Conservation (phyloP, 2,113 vertebrate species). For the Furnarius figulus region DNA sequence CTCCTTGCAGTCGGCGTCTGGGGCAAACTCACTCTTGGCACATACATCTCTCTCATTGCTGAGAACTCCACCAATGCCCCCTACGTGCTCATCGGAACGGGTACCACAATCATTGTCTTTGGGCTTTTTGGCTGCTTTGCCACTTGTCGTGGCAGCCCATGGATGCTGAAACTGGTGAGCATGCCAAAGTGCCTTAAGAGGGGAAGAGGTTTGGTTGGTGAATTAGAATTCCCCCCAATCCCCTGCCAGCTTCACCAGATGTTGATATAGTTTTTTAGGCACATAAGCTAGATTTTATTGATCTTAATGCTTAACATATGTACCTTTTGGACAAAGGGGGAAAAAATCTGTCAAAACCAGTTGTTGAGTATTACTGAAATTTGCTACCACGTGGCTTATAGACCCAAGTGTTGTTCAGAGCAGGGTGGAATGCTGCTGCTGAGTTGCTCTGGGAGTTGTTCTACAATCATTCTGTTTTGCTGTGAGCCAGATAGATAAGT, state of each 20-base stretch:
- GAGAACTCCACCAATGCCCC: constrained; percentile 99
- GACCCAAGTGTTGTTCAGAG: background rate
- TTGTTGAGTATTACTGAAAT: background rate
- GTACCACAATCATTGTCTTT: constrained; percentile 95
- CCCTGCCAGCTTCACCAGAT: background rate
- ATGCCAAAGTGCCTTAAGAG: background rate
- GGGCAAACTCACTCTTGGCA: constrained; percentile 96
- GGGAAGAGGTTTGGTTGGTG: background rate
- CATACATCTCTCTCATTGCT: constrained; percentile 96
- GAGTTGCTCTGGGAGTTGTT: background rate
- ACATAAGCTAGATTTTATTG: background rate
- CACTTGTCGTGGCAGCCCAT: constrained; percentile 97
- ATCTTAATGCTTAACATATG: background rate
- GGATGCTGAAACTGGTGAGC: constrained; percentile 99
- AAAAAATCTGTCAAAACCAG: background rate
- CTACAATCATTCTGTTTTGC: background rate
- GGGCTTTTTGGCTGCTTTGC: constrained; percentile 98
- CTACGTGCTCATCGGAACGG: constrained; percentile 96
- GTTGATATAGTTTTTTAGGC: background rate
- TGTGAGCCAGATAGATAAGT: background rate
- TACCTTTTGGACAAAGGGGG: background rate
- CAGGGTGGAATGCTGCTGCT: background rate
- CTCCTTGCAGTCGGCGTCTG: constrained; percentile 95
- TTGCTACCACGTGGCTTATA: background rate
- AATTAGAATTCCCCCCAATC: background rate